Base-by-base conservation (phyloP, 1,140 invertebrate genomes). In the Acromyrmex echinatior region DNA sequence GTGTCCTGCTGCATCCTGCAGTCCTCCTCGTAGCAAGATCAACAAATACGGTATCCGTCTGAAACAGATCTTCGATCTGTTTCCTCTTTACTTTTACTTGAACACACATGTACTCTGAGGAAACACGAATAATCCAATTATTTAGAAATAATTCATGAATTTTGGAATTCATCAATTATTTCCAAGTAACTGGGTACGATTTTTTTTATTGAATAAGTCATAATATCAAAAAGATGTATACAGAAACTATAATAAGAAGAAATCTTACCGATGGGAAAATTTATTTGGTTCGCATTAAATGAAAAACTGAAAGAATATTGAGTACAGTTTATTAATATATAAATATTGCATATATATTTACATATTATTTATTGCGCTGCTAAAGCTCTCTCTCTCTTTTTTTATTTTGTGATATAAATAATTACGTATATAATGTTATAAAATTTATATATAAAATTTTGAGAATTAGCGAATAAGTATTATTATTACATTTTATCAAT, bases 1-100 rank as follows among this genome's bases (percentile, higher is more conserved):
- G 79, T 78, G 74, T 74, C 86, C 70, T 86, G 74, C 76, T 82
- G 86, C 77, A 86, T 82, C 86, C 74, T 88, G 68, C 81, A 58
- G 73, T 78, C 62, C 73, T 73, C 68, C 85, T 56, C 66, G 76
- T 53, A 56, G 49, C 58, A 28, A 86, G 78, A 51, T 78, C 35
- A 39, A 45, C 78, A 31, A 39, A 80, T 77, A 76, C 51, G 76
- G 16, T 86, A 60, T 49, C 16, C n/a, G 18, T 60, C 31, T 63
- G 63, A 60, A 90, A 86, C 39, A 9, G 39, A 45, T 45, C 71
- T 87, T 86, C 39, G 62, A 45, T 35, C 66, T n/a, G 18, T 25
- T n/a, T 25, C 10, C 35, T 77, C 63, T 86, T 90, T 21, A 18
- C 39, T 21, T 60, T 84, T 82, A 39, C 71, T 2, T 7, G 35